phyloP scores from a whole-genome alignment of 2,113 vertebrate genomes.

The Sylvia atricapilla region DNA sequence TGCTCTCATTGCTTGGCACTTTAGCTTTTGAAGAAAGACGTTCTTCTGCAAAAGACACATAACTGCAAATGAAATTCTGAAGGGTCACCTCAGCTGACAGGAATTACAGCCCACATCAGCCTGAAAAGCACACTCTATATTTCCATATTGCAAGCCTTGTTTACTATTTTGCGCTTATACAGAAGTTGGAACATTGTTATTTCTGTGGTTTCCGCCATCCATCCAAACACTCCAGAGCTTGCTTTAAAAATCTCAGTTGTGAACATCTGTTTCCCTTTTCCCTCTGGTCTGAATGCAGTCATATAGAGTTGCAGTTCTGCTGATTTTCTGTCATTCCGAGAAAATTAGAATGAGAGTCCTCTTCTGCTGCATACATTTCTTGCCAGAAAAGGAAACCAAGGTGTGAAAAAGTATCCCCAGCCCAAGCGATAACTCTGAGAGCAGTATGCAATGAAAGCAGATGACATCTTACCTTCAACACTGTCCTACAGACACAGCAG shows the following conservation, averaged over 20 bases:
- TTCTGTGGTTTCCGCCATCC: constrained; percentile 12
- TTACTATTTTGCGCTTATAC: not conserved
- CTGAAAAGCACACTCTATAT: not conserved
- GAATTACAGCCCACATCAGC: not conserved
- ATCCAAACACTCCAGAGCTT: not conserved
- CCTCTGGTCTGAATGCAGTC: not conserved
- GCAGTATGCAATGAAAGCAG: not conserved
- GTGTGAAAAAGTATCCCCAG: not conserved
- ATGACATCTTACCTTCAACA: not conserved
- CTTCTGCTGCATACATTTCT: not conserved
- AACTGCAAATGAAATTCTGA: constrained; percentile 16
- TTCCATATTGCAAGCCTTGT: not conserved
- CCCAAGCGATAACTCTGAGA: not conserved
- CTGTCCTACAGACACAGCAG: not conserved
- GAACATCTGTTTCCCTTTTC: constrained; percentile 53
- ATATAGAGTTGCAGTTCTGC: not conserved
- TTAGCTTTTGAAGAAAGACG: not conserved
- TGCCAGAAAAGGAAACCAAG: not conserved
- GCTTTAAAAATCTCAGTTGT: not conserved
- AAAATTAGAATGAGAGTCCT: not conserved
- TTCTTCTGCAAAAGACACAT: constrained; percentile 68
- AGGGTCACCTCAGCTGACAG: not conserved
- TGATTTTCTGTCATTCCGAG: not conserved
- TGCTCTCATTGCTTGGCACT: constrained; percentile 14
- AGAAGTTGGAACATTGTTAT: constrained; percentile 12